Conservation (phyloP, 2,113 vertebrate species). For the Hypocryptadius cinnamomeus region DNA sequence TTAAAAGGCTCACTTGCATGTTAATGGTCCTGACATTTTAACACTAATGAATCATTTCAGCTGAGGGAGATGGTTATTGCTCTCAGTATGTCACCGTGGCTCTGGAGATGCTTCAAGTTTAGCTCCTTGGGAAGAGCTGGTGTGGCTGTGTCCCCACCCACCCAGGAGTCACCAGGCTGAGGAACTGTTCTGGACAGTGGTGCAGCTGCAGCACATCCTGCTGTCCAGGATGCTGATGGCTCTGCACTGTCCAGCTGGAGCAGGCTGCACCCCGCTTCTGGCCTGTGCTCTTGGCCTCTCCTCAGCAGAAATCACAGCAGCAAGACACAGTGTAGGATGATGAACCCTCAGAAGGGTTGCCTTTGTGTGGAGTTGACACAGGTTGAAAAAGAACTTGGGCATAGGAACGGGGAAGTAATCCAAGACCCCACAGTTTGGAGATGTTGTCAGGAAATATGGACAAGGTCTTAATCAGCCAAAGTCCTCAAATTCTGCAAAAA, state of each 20-base stretch:
- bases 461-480: not conserved
- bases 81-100: not conserved
- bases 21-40: not conserved
- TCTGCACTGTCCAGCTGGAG: not conserved
- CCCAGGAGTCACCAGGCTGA: not conserved
- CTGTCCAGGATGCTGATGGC: not conserved
- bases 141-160: not conserved
- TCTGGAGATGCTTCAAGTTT: not conserved
- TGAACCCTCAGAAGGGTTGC: not conserved
- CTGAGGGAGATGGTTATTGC: not conserved
- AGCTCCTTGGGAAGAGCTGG: not conserved
- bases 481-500: not conserved
- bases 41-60: not conserved
- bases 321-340: not conserved
- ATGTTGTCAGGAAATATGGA: not conserved
- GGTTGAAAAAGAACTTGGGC: not conserved
- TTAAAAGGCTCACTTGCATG: not conserved
- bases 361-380: not conserved
- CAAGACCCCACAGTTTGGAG: not conserved
- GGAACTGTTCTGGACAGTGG: not conserved
- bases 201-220: fast-evolving
- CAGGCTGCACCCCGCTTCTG: not conserved
- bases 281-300: not conserved
- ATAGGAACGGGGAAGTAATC: not conserved
- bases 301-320: not conserved